Evolutionary conservation across 2,113 vertebrate genomes (phyloP).

Genomic region (Aegotheles bennettii): DNA sequence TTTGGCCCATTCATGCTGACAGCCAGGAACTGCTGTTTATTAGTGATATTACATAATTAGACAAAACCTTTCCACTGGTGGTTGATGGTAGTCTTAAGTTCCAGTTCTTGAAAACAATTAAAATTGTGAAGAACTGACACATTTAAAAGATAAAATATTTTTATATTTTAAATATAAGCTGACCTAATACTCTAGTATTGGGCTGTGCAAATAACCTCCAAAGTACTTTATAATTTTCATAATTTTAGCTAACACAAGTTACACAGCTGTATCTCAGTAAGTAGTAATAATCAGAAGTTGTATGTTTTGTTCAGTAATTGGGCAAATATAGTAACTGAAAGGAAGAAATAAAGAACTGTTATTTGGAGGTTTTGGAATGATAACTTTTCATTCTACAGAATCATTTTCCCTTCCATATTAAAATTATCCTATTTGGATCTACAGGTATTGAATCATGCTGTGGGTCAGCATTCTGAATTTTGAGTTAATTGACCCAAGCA

Average conservation of each 20-base stretch:
- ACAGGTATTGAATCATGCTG: not conserved
- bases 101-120: not conserved
- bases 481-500: not conserved
- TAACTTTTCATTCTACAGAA: not conserved
- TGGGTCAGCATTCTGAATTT: not conserved
- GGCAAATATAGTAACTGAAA: not conserved
- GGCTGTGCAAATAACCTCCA: not conserved
- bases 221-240: not conserved
- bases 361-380: not conserved
- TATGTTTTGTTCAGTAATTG: not conserved
- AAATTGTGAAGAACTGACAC: not conserved
- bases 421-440: not conserved
- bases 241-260: not conserved
- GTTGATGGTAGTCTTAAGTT: not conserved
- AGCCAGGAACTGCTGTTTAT: not conserved
- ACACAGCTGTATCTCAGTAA: not conserved
- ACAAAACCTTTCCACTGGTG: not conserved
- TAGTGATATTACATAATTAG: not conserved
- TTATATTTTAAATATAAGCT: not conserved
- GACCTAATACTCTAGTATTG: not conserved
- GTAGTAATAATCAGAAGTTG: not conserved
- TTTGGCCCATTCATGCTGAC: not conserved
- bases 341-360: not conserved
- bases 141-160: not conserved
- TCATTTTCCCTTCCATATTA: not conserved